Evolutionary conservation across 2,888 invertebrate genomes (phyloP).

Genomic region (Ecliptopera silaceata): DNA sequence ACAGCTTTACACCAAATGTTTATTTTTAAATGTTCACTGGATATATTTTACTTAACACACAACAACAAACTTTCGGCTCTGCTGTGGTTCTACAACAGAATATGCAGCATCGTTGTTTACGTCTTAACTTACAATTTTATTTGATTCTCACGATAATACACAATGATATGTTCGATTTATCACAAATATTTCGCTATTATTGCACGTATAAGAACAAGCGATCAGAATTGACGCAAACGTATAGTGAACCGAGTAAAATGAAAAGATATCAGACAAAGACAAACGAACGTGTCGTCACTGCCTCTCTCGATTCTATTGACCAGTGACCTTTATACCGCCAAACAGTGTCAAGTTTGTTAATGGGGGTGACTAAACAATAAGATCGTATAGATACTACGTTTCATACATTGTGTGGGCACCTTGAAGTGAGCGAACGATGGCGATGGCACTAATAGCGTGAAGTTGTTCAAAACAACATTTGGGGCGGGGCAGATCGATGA

Average conservation of each 20-base stretch:
- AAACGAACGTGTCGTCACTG: slow-evolving; percentile 29
- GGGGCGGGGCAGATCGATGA: slow-evolving; percentile 72
- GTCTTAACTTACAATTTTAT: slow-evolving; percentile 35
- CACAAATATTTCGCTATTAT: slow-evolving; percentile 44
- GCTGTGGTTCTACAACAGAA: neutral
- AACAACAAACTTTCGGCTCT: slow-evolving; percentile 17
- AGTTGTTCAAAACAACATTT: slow-evolving; percentile 60
- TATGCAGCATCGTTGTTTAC: slow-evolving; percentile 24
- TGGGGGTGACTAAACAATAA: slow-evolving; percentile 71
- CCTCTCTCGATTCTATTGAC: slow-evolving; percentile 46
- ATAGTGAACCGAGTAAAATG: slow-evolving; percentile 38
- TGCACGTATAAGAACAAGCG: slow-evolving; percentile 42
- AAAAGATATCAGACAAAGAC: slow-evolving; percentile 24
- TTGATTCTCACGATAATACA: slow-evolving; percentile 55
- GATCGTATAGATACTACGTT: slow-evolving; percentile 74
- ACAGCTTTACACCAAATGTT: slow-evolving; percentile 20
- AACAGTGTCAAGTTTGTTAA: slow-evolving; percentile 66
- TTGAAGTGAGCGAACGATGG: slow-evolving; percentile 69
- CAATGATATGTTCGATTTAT: slow-evolving; percentile 43
- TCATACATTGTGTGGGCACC: slow-evolving; percentile 65
- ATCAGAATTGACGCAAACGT: slow-evolving; percentile 46
- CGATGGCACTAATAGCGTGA: slow-evolving; percentile 56
- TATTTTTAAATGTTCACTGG: slow-evolving; percentile 31
- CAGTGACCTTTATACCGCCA: slow-evolving; percentile 61
- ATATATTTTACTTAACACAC: slow-evolving; percentile 25